Conservation (phyloP, 2,888 invertebrate species). For the Epistrophe eligans region DNA sequence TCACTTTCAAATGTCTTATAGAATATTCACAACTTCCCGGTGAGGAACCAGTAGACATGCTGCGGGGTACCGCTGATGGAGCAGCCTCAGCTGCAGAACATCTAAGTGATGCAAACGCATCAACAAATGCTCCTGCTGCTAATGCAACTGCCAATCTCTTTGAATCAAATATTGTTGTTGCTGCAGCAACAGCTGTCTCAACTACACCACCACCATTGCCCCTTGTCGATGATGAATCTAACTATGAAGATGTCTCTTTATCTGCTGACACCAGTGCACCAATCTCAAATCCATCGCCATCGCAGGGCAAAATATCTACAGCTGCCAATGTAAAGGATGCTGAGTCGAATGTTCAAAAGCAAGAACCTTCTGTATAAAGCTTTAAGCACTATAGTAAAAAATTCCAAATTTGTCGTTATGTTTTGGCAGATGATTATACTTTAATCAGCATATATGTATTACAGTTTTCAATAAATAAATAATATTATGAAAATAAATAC, state of each 20-base stretch:
- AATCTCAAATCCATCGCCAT: conserved; percentile 56
- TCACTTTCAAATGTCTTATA: not conserved
- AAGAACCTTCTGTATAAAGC: conserved; percentile 53
- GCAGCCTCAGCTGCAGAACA: conserved; percentile 66
- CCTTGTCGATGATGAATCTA: conserved; percentile 59
- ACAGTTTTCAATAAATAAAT: conserved; percentile 64
- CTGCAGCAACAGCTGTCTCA: conserved; percentile 54
- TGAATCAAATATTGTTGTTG: conserved; percentile 65
- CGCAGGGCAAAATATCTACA: conserved; percentile 43
- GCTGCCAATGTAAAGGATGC: conserved; percentile 5
- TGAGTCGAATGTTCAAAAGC: conserved; percentile 57
- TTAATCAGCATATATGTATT: conserved; percentile 60
- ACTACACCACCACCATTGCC: conserved; percentile 72
- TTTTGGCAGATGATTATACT: conserved; percentile 60
- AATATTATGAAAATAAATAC: conserved; percentile 48
- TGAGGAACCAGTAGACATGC: conserved; percentile 67
- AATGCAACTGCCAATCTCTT: conserved; percentile 59
- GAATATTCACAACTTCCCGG: conserved; percentile 72
- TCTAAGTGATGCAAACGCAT: conserved; percentile 57
- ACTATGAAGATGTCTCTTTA: conserved; percentile 66
- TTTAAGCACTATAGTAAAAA: not conserved
- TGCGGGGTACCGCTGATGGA: conserved; percentile 68
- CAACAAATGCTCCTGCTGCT: conserved; percentile 11
- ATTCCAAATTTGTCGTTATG: conserved; percentile 61
- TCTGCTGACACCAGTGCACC: conserved; percentile 52